Conservation (phyloP, 1,140 invertebrate species). For the Micrasema longulum region DNA sequence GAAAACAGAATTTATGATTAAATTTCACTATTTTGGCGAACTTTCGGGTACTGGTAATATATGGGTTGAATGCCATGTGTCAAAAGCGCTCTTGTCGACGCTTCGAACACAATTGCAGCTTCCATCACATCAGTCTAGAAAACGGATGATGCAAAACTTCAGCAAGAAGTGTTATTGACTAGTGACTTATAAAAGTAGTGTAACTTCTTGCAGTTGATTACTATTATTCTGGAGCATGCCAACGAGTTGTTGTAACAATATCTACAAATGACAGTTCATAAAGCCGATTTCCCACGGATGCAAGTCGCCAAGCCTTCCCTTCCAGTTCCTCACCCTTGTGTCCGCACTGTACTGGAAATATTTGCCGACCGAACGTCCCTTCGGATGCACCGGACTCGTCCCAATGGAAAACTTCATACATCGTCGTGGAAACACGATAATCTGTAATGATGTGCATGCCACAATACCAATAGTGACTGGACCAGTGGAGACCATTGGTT, state of each 20-base stretch:
- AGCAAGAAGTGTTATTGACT: too few relatives aligned
- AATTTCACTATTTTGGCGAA: too few relatives aligned
- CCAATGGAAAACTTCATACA: conserved; percentile 84
- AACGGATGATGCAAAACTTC: too few relatives aligned
- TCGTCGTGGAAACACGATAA: conserved; percentile 78
- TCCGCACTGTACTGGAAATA: conserved; percentile 28
- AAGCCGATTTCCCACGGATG: conserved; percentile 51
- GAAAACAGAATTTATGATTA: too few relatives aligned
- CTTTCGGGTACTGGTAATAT: too few relatives aligned
- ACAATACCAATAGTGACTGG: conserved; percentile 55
- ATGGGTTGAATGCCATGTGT: too few relatives aligned
- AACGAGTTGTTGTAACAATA: conserved; percentile 22
- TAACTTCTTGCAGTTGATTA: conserved; percentile 11
- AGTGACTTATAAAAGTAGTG: too few relatives aligned
- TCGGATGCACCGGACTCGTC: conserved; percentile 54
- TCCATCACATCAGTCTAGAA: too few relatives aligned
- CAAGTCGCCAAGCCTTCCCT: conserved; percentile 38
- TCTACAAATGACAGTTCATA: conserved; percentile 40
- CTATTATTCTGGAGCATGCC: conserved; percentile 7
- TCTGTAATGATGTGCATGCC: conserved; percentile 64
- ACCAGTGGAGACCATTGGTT: conserved; percentile 1
- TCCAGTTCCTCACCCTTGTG: conserved; percentile 50
- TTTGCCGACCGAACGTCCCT: conserved; percentile 10
- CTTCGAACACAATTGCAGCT: too few relatives aligned
- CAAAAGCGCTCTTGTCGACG: too few relatives aligned